Percentiles rank a stretch among this genome's conserved stretches.
phyloP scores from a whole-genome alignment of 2,113 vertebrate species.

The Notothenia rossii region DNA sequence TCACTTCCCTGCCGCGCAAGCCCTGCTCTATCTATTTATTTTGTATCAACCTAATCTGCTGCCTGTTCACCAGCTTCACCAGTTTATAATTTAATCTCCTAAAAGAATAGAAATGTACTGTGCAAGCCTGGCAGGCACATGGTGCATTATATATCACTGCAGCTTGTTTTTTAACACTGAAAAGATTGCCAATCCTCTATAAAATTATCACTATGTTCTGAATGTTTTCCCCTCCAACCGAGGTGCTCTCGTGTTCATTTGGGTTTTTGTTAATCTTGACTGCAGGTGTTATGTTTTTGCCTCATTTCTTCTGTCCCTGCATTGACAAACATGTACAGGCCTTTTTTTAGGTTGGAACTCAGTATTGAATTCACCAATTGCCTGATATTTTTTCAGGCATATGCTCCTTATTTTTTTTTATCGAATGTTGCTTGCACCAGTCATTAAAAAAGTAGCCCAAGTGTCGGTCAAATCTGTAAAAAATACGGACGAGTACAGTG shows the following conservation, averaged over 20 bases:
- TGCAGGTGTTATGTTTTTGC: neutral
- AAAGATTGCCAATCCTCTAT: constrained; percentile 14
- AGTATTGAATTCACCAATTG: neutral
- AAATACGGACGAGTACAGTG: too few relatives aligned
- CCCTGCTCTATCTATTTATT: constrained; percentile 35
- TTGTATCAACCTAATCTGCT: constrained; percentile 41
- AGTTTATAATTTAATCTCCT: constrained; percentile 51
- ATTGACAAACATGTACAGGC: neutral
- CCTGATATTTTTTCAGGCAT: too few relatives aligned
- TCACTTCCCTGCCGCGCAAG: neutral
- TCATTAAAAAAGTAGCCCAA: too few relatives aligned
- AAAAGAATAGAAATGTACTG: constrained; percentile 31
- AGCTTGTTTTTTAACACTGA: constrained; percentile 13
- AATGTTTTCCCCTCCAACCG: neutral
- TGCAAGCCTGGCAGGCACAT: neutral
- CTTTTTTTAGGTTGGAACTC: neutral
- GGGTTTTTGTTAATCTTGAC: neutral
- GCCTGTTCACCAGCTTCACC: constrained; percentile 17
- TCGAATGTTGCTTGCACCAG: too few relatives aligned
- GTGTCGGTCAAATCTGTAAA: too few relatives aligned
- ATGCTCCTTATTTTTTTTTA: too few relatives aligned
- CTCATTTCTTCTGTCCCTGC: too few relatives aligned
- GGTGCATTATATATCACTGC: constrained; percentile 21
- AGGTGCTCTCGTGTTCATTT: neutral
- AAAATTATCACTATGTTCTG: neutral